Evolutionary conservation across 2,888 invertebrate genomes (phyloP), one percentile per base, ranked within the genome.

Genomic region (Ernsta delagoae): DNA sequence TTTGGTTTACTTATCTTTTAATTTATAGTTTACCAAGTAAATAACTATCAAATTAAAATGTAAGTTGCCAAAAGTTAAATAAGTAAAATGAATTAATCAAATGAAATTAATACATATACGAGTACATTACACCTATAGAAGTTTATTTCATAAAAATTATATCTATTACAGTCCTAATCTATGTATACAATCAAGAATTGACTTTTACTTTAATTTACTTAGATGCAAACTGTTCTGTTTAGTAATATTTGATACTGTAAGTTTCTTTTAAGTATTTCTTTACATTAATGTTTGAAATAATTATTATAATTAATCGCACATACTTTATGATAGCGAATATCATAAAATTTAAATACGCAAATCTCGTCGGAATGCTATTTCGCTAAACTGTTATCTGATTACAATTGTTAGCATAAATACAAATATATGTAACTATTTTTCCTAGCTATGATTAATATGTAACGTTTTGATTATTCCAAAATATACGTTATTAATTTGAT

Each of bases 201-300:
- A 57, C 57, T 57, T 57, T 57, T 7, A 57, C 4, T 57, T 7
- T 5, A 57, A 57, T 57, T 57, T 36, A 57, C 56, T 57, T 57
- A 57, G n/a, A 57, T 57, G 31, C 31, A 31, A 31, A 31, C 31
- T 31, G 16, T 56, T 57, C 5, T n/a, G 6, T 57, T 3, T 8
- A 57, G 6, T 34, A 36, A 36, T 11, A 36, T 11, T 7, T n/a
- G 34, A 36, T 56, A 34, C 36, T 45, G n/a, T 43, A 43, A 41
- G 3, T 41, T 41, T 3, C 41, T 31, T 31, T 31, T 31, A 31
- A 31, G 8, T 34, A 34, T 34, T 34, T n/a, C 34, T 34, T 34
- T n/a, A 31, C 8, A 16, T 34, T 34, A 11, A n/a, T 34, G 16
- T 56, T 56, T 9, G n/a, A 34, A 11, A 34, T 56, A 36, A n/a